phyloP scores from a whole-genome alignment of 2,797 vertebrate genomes.

The Malurus leucopterus region DNA sequence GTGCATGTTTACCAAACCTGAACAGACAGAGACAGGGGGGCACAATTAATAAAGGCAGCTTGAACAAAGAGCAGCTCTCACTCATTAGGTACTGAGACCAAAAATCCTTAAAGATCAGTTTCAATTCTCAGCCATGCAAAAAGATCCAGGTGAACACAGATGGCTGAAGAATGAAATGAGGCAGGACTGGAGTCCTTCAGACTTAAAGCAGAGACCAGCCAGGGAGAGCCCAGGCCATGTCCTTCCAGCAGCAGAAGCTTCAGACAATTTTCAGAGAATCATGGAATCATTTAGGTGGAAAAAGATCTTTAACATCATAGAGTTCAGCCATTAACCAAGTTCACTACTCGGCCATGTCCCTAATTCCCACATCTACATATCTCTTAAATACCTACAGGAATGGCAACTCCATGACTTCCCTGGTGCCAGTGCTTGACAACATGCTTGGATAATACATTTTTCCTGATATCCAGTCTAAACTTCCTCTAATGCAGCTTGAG shows the following conservation, averaged over 20 bases:
- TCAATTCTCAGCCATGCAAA: not conserved
- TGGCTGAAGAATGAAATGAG: rapidly evolving
- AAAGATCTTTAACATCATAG: not conserved
- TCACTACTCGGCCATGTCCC: not conserved
- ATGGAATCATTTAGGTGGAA: not conserved
- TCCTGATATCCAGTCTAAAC: not conserved
- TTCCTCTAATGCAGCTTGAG: not conserved
- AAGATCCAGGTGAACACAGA: not conserved
- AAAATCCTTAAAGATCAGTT: not conserved
- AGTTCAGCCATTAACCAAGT: not conserved
- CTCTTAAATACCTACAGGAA: not conserved
- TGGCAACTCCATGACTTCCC: rapidly evolving
- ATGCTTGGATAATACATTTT: rapidly evolving
- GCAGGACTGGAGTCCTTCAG: not conserved
- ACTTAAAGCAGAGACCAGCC: not conserved
- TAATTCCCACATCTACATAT: not conserved
- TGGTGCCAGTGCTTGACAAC: not conserved
- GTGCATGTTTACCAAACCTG: not conserved
- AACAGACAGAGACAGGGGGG: not conserved
- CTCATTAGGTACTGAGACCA: not conserved
- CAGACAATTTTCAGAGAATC: not conserved
- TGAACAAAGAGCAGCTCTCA: not conserved
- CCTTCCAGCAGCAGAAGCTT: not conserved
- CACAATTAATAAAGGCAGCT: not conserved
- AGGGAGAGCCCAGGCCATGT: not conserved